Conservation (phyloP, 2,113 vertebrate species). For the Atlantisia rogersi region DNA sequence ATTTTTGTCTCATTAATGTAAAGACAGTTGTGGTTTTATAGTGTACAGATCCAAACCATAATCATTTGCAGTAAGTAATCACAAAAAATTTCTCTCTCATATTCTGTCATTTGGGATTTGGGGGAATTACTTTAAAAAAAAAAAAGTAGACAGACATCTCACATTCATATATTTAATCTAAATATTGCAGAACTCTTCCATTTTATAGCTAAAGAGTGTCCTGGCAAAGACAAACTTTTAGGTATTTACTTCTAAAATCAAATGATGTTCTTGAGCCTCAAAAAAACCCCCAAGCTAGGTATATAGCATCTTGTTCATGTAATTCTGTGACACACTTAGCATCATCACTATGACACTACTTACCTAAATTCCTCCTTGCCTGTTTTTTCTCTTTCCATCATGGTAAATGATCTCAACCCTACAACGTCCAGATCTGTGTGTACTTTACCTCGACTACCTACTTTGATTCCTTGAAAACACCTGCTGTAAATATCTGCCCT, state of each 20-base stretch:
- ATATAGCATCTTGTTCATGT: not conserved
- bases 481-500: not conserved
- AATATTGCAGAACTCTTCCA: not conserved
- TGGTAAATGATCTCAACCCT: not conserved
- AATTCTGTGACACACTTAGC: not conserved
- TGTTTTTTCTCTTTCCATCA: not conserved
- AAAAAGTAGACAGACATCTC: not conserved
- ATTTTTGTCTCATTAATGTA: not conserved
- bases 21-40: constrained; percentile 3
- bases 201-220: not conserved
- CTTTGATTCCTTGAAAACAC: not conserved
- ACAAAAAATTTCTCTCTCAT: not conserved
- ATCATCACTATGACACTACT: not conserved
- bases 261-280: not conserved
- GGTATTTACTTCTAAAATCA: not conserved
- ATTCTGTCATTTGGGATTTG: not conserved
- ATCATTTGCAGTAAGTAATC: not conserved
- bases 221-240: not conserved
- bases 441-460: not conserved
- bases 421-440: not conserved
- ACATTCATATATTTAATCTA: not conserved
- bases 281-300: not conserved
- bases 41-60: not conserved
- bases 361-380: not conserved
- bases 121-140: not conserved